Conservation (phyloP, 2,113 vertebrate genomes). For the Istiophorus platypterus region DNA sequence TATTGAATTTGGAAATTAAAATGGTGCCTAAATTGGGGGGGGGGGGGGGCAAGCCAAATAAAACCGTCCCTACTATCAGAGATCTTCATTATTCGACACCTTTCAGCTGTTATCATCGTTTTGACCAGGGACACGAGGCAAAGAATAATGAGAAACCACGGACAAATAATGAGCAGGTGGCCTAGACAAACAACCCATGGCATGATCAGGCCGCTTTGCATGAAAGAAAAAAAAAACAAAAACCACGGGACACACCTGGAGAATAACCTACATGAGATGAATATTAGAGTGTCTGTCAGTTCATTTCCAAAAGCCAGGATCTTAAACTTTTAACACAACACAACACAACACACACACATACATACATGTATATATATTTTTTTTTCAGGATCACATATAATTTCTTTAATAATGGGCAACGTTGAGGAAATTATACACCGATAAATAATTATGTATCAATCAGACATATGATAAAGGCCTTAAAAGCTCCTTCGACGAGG, state of each 20-base stretch:
- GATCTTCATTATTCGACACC: not conserved
- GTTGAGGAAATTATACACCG: too few species aligned
- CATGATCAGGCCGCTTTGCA: conserved; percentile 17
- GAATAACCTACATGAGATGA: not conserved
- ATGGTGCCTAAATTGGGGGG: too few species aligned
- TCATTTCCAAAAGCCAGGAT: not conserved
- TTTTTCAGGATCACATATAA: too few species aligned
- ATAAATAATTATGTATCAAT: too few species aligned
- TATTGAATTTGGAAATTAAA: too few species aligned
- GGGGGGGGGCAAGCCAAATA: not conserved
- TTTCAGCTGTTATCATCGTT: not conserved
- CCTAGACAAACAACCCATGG: conserved; percentile 5
- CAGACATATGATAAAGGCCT: too few species aligned
- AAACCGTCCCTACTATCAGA: not conserved
- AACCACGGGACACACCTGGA: conserved; percentile 3
- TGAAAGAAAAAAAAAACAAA: too few species aligned
- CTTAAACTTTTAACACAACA: too few species aligned
- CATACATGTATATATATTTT: too few species aligned
- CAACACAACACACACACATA: too few species aligned
- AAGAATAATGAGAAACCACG: conserved; percentile 23
- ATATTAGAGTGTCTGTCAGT: not conserved
- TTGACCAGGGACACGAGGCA: not conserved
- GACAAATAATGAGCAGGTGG: conserved; percentile 62
- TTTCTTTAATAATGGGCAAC: too few species aligned
- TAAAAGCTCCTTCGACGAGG: too few species aligned